phyloP scores from a whole-genome alignment of 2,888 invertebrate species.

The Macrophya alboannulata region DNA sequence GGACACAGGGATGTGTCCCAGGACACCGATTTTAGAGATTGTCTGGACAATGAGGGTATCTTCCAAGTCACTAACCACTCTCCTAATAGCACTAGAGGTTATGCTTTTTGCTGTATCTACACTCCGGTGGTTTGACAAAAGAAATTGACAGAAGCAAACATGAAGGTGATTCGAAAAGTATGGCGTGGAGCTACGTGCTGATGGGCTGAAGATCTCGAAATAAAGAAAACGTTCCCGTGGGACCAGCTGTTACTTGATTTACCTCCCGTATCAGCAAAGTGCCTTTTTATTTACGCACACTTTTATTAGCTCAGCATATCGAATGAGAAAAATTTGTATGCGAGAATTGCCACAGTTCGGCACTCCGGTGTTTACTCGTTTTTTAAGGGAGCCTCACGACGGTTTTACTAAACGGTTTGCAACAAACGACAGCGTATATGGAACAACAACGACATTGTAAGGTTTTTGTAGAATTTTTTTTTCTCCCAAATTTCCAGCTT shows the following conservation, averaged over 20 bases:
- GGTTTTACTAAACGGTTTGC: neutral
- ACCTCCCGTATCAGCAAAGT: neutral
- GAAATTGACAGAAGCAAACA: slow-evolving; percentile 15
- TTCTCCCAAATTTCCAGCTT: neutral
- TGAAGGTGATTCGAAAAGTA: neutral
- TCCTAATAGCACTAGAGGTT: slow-evolving; percentile 18
- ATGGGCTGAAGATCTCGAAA: neutral
- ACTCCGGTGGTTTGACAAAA: neutral
- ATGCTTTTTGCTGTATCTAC: neutral
- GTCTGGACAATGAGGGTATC: slow-evolving; percentile 30
- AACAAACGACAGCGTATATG: neutral
- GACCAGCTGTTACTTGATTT: slow-evolving; percentile 37
- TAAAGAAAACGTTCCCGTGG: neutral
- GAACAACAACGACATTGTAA: neutral
- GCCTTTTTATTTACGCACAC: neutral
- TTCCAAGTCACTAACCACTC: slow-evolving; percentile 37
- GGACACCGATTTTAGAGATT: slow-evolving; percentile 10
- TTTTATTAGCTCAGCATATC: neutral
- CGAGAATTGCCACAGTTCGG: neutral
- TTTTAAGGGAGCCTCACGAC: neutral
- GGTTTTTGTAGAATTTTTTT: neutral
- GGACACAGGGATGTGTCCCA: neutral
- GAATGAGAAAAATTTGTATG: slow-evolving; percentile 13
- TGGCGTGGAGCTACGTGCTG: slow-evolving; percentile 8
- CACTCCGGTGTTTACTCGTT: neutral